Percentiles rank a stretch among this genome's conserved stretches.
phyloP scores from a whole-genome alignment of 2,888 invertebrate genomes.

The Aquatica leii region DNA sequence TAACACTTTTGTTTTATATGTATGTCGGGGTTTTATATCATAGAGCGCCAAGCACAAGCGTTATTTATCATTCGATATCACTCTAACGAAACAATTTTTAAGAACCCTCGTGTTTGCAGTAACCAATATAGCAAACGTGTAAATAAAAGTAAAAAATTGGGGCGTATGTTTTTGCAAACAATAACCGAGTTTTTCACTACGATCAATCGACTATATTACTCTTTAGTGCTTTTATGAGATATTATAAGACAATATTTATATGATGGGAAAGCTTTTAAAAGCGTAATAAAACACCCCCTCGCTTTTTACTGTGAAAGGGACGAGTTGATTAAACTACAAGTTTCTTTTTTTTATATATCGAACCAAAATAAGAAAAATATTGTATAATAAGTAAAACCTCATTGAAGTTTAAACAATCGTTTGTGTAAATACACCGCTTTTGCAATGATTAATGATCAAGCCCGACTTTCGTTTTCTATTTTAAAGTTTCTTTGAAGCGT shows the following conservation, averaged over 20 bases:
- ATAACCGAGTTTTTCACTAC: conserved; percentile 40
- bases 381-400: conserved; percentile 1
- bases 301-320: conserved; percentile 22
- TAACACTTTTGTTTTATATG: no score
- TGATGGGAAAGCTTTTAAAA: conserved; percentile 54
- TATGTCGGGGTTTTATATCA: no score
- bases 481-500: conserved; percentile 44
- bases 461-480: conserved; percentile 40
- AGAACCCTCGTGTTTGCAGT: background rate
- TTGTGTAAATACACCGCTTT: conserved; percentile 18
- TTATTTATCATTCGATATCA: no score
- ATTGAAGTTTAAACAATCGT: background rate
- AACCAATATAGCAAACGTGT: background rate
- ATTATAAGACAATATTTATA: conserved; percentile 58
- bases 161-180: conserved; percentile 41
- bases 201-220: conserved; percentile 41
- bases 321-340: conserved; percentile 27
- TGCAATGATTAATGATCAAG: conserved; percentile 23
- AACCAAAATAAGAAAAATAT: conserved; percentile 4
- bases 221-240: conserved; percentile 48
- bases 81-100: conserved; percentile 7
- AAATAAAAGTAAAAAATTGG: conserved; percentile 13
- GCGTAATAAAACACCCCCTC: conserved; percentile 52
- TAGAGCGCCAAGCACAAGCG: no score
- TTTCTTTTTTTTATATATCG: no score